Evolutionary conservation across 2,888 invertebrate species (phyloP).

Genomic region (Uloborus plumipes): DNA sequence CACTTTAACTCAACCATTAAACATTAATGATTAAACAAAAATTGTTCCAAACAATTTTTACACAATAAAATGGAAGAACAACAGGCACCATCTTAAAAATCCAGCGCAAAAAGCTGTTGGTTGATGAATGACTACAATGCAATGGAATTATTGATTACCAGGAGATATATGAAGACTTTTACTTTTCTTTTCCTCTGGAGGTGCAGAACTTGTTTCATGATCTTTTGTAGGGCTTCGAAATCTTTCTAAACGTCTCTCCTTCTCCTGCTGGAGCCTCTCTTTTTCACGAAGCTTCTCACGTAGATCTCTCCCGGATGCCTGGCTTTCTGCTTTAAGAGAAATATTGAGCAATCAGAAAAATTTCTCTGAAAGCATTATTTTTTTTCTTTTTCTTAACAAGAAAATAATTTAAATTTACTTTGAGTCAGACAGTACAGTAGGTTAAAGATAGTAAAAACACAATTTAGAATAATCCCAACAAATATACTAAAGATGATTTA

Average conservation of each 20-base stretch:
- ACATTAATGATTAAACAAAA: background rate
- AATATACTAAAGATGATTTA: too few species aligned
- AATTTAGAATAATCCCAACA: too few species aligned
- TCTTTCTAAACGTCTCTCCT: conserved; percentile 28
- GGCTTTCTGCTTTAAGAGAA: conserved; percentile 10
- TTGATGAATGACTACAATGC: too few species aligned
- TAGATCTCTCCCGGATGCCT: conserved; percentile 34
- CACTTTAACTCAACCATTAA: too few species aligned
- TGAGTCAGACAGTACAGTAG: too few species aligned
- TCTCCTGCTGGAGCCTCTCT: conserved; percentile 36
- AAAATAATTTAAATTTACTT: too few species aligned
- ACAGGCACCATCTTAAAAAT: background rate
- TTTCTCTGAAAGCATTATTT: too few species aligned
- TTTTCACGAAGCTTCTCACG: conserved; percentile 56
- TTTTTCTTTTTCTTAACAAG: too few species aligned
- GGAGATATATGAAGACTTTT: conserved; percentile 33
- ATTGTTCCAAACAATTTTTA: background rate
- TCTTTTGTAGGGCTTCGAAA: conserved; percentile 42
- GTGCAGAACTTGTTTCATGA: background rate
- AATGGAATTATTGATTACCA: conserved; percentile 3
- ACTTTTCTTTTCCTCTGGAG: conserved; percentile 20
- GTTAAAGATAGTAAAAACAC: too few species aligned
- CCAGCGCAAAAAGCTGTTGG: too few species aligned
- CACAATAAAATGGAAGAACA: background rate
- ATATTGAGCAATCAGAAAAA: too few species aligned